Evolutionary conservation across 1,140 invertebrate genomes (phyloP).

Genomic region (Cotesia vestalis): DNA sequence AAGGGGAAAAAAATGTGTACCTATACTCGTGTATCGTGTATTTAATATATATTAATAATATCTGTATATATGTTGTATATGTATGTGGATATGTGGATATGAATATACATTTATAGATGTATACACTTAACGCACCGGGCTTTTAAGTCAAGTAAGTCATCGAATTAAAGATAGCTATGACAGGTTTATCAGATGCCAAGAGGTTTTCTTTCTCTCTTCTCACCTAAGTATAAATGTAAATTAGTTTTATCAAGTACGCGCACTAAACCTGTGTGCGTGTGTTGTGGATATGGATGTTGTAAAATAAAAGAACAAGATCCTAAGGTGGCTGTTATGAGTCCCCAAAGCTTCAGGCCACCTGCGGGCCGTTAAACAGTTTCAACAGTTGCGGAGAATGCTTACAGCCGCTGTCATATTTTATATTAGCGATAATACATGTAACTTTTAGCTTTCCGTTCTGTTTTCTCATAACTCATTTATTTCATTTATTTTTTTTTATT

Average conservation of each 20-base stretch:
- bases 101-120: too few species aligned
- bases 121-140: conserved; percentile 24
- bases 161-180: conserved; percentile 51
- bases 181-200: conserved; percentile 56
- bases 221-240: conserved; percentile 40
- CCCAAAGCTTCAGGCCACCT: conserved; percentile 44
- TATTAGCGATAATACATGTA: conserved; percentile 59
- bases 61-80: too few species aligned
- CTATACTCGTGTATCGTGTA: too few species aligned
- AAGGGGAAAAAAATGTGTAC: conserved; percentile 16
- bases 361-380: conserved; percentile 54
- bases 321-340: conserved; percentile 31
- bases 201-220: conserved; percentile 25
- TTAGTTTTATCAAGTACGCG: conserved; percentile 29
- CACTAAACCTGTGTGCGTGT: neutral
- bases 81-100: too few species aligned
- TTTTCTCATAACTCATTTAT: conserved; percentile 18
- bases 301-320: conserved; percentile 38
- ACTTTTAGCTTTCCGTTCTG: conserved; percentile 11
- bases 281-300: conserved; percentile 10
- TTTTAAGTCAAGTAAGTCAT: conserved; percentile 49
- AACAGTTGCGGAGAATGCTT: conserved; percentile 48
- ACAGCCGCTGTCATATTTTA: conserved; percentile 60
- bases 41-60: too few species aligned
- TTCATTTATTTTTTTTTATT: conserved; percentile 20